Base-by-base conservation (phyloP, 92 coral and sea anemone genomes). In the Heteractis magnifica region DNA sequence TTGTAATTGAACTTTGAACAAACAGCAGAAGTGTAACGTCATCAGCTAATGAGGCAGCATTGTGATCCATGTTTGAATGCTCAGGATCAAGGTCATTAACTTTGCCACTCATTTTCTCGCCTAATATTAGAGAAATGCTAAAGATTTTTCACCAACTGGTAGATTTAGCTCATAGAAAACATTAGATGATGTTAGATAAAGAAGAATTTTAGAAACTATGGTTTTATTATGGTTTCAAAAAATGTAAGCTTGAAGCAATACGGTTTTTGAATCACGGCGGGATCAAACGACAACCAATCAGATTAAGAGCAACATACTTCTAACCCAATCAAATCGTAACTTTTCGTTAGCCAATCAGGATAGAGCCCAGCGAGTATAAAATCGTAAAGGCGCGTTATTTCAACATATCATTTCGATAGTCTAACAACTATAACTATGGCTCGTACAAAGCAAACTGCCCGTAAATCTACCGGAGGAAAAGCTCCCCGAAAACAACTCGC, bases 401-500 rank as follows among this genome's bases (percentile, higher is more conserved):
- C 14, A 60, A 51, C 82, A 26, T 49, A 16, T 79, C 44, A 71
- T 50, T 81, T 34, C 12, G 44, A 41, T 23, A 19, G 0, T 1
- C 70, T 3, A 50, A 68, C 73, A 20, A 59, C 23, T 23, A 56
- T n/a, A 71, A 56, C 1, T 4, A 94, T 94, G 98, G 97, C 98
- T 71, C 98, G 98, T 87, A 94, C 98, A 21, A 94, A 94, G 94
- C 98, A 94, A 79, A 94, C 98, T 56, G 98, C 98, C 5, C 94
- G 98, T 82, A 95, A 95, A 92, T 93, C 98, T 7, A 93, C 98
- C 71, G 98, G 98, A 49, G 98, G 98, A 77, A 95, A 95, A 88
- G 98, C 98, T 49, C 98, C 98, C 21, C 97, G 98, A 23, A 95
- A 95, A 77, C 98, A 95, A 65, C 94, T 95, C 70, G 98, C 98